Percentiles rank a stretch among this genome's conserved stretches.
These are phyloP conservation scores for Coracopsis vasa DNA, from an alignment of 2,113 vertebrate genomes.

Conservation along the genomic window DNA sequence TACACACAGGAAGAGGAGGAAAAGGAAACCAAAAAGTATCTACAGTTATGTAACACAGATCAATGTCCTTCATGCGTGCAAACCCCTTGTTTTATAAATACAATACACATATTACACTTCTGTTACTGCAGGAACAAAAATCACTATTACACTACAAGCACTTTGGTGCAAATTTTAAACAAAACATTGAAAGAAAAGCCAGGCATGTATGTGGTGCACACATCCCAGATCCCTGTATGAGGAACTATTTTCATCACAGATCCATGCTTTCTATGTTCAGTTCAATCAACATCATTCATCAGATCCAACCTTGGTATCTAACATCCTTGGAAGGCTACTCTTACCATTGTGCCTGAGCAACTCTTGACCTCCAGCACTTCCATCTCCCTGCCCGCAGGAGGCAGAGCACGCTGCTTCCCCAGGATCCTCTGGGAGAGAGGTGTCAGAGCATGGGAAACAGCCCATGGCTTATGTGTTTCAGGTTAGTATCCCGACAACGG, in stretches of 20 bases:
- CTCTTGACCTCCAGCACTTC: not conserved
- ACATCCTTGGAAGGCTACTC: not conserved
- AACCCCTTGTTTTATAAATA: not conserved
- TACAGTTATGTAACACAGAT: not conserved
- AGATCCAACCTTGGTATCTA: too few species aligned
- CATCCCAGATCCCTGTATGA: not conserved
- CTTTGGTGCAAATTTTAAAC: not conserved
- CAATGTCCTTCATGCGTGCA: not conserved
- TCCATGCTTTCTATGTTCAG: not conserved
- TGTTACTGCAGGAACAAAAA: not conserved
- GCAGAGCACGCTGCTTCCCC: not conserved
- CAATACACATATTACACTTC: not conserved
- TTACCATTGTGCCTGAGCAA: not conserved
- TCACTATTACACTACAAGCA: not conserved
- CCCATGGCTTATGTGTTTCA: not conserved
- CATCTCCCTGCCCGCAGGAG: not conserved
- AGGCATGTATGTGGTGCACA: accelerated
- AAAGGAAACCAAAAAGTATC: not conserved
- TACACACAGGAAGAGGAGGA: not conserved
- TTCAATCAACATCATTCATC: not conserved
- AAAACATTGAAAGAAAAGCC: not conserved
- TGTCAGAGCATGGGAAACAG: not conserved
- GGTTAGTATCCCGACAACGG: not conserved
- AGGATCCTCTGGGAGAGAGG: accelerated
- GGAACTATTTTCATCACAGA: not conserved